These are phyloP conservation scores for Rhombomys opimus DNA, from an alignment of 2,113 vertebrate species.

Conservation along the genomic window DNA sequence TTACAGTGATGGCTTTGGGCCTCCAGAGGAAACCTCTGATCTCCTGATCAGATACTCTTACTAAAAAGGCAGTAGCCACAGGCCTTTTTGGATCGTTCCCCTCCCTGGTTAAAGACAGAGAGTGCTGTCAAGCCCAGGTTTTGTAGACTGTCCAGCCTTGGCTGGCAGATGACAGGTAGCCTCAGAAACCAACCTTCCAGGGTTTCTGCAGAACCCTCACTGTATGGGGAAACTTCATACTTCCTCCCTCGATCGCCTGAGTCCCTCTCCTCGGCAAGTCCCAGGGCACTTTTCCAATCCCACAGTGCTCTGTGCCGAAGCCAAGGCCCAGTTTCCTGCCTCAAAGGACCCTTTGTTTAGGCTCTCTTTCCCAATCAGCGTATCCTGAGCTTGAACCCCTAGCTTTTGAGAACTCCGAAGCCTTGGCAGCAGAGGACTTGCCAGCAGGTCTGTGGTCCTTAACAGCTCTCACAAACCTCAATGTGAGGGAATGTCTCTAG, in stretches of 20 bases:
- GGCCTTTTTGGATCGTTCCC: neutral
- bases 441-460: constrained; percentile 85
- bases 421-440: constrained; percentile 83
- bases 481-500: constrained; percentile 69
- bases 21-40: neutral
- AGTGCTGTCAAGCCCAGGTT: neutral
- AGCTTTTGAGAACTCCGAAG: constrained; percentile 82
- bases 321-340: constrained; percentile 85
- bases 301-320: constrained; percentile 85
- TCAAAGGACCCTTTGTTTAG: constrained; percentile 91
- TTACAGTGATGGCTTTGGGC: neutral
- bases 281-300: constrained; percentile 85
- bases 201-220: constrained; percentile 81
- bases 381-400: constrained; percentile 90
- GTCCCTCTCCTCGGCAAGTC: constrained; percentile 81
- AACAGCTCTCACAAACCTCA: constrained; percentile 80
- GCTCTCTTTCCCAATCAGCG: constrained; percentile 85
- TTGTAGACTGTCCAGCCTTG: neutral
- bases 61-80: neutral
- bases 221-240: constrained; percentile 83
- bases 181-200: constrained; percentile 74
- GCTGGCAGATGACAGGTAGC: constrained; percentile 53
- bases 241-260: constrained; percentile 76
- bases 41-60: neutral
- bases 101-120: constrained; percentile 41